phyloP scores from a whole-genome alignment of 2,113 vertebrate species.

The Equus przewalskii region DNA sequence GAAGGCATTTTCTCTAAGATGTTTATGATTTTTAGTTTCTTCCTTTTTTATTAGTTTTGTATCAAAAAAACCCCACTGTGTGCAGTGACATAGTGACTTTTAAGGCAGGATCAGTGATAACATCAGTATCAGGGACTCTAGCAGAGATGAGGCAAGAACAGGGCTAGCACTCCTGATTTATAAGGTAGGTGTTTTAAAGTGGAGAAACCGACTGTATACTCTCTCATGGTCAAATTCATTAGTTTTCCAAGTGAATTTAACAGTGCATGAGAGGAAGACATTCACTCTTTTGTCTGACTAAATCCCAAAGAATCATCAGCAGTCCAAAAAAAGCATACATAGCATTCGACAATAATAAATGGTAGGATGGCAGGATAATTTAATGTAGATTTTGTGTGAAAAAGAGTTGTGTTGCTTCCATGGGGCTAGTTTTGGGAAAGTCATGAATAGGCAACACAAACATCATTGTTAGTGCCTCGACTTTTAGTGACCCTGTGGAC shows the following conservation, averaged over 20 bases:
- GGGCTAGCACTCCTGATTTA: not conserved
- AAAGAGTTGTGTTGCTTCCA: not conserved
- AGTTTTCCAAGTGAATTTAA: constrained; percentile 2
- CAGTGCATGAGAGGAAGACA: not conserved
- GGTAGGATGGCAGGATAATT: not conserved
- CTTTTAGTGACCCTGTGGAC: too few species aligned
- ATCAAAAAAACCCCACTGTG: not conserved
- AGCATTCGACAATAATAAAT: not conserved
- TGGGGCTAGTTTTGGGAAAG: not conserved
- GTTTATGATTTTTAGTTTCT: not conserved
- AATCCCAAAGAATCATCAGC: not conserved
- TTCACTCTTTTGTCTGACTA: constrained; percentile 7
- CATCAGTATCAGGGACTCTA: not conserved
- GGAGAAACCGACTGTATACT: not conserved
- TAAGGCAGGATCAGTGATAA: not conserved
- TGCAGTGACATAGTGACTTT: not conserved
- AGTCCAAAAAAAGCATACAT: not conserved
- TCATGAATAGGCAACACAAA: not conserved
- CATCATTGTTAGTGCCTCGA: too few species aligned
- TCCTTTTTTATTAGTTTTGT: not conserved
- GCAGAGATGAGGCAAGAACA: not conserved
- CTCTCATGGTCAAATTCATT: not conserved
- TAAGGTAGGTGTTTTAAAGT: not conserved
- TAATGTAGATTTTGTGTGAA: not conserved
- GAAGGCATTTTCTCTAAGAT: not conserved